Base-by-base conservation (phyloP, 2,888 invertebrate genomes). In the Thelaira solivaga region DNA sequence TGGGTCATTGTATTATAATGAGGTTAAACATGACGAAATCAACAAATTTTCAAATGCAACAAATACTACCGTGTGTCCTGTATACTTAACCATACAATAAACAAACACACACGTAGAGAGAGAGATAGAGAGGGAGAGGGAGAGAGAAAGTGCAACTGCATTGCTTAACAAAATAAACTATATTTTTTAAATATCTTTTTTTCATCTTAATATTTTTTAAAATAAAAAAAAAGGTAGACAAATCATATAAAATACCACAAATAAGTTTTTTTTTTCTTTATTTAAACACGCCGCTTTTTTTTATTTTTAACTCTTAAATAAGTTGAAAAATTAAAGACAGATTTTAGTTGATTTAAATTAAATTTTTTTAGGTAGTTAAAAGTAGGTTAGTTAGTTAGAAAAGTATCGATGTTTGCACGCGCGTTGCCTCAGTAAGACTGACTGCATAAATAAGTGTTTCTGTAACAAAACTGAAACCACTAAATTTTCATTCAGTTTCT, bases 371-470 rank as follows among this genome's bases (percentile, higher is more conserved):
- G 20, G 10, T 20, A 43, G 29, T 43, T 29, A 45, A 18, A 5
- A 65, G 51, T 18, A 51, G 51, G n/a, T n/a, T n/a, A n/a, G n/a
- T n/a, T 57, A 73, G 64, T 47, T 55, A 47, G 57, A 73, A 65
- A 71, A 57, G 57, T 49, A 34, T 65, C 74, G 78, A 74, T 78
- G 78, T 78, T 74, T 41, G 61, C 65, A 74, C 78, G 55, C 74
- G 74, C 78, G 78, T 78, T 74, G 78, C 78, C 71, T 78, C 65
- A 53, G 59, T 61, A 71, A 74, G 69, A 78, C 78, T 78, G 51
- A 74, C 78, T 78, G 51, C 69, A 65, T 45, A 59, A 67, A 55
- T 72, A 49, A 68, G 53, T 72, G 72, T 72, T 76, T 73, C 68
- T 72, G 68, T 80, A 57, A 68, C 71, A 67, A 73, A 79, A 24